phyloP scores from a whole-genome alignment of 2,888 invertebrate species.

The Saturnia pavonia region DNA sequence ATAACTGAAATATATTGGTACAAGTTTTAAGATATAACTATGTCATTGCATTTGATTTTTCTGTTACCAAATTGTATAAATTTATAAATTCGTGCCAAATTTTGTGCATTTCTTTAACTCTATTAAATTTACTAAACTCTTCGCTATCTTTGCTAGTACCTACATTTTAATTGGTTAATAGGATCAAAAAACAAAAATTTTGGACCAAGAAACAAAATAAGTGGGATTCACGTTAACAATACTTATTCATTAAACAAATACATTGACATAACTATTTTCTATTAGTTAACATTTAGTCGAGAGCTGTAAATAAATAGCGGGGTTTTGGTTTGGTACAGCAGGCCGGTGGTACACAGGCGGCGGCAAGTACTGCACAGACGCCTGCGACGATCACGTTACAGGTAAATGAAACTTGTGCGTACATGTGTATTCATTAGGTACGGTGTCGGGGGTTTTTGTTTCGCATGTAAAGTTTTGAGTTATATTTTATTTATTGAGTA shows the following conservation, averaged over 20 bases:
- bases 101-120: neutral
- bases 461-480: neutral
- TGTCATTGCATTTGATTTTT: neutral
- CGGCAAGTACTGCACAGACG: constrained; percentile 49
- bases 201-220: no score
- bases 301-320: constrained; percentile 25
- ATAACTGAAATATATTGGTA: neutral
- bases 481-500: neutral
- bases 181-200: no score
- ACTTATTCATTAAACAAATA: neutral
- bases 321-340: constrained; percentile 51
- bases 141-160: no score
- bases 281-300: neutral
- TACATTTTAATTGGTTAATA: no score
- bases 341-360: constrained; percentile 53
- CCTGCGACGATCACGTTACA: constrained; percentile 74
- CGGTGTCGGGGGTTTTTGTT: constrained; percentile 5
- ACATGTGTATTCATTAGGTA: neutral
- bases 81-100: neutral
- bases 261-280: neutral
- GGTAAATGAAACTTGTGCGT: constrained; percentile 48
- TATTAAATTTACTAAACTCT: no score
- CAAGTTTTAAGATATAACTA: neutral
- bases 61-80: neutral
- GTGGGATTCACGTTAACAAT: no score